Evolutionary conservation across 2,888 invertebrate genomes (phyloP).

Genomic region (Hymenopus coronatus): DNA sequence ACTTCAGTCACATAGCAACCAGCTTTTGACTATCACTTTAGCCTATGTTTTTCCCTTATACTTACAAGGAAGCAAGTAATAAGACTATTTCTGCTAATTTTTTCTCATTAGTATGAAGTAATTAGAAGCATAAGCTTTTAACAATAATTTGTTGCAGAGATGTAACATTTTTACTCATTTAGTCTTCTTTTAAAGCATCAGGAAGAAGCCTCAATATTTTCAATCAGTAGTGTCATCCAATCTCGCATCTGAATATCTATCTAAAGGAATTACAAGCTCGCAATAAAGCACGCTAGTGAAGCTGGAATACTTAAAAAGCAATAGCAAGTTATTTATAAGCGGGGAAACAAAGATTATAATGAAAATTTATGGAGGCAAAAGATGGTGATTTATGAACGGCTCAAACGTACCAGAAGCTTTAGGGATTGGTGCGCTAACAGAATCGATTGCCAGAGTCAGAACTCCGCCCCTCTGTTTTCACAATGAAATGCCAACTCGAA

Average conservation of each 20-base stretch:
- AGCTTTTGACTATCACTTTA: too few relatives aligned
- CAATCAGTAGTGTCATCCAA: background rate
- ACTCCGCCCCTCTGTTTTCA: background rate
- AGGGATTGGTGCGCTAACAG: background rate
- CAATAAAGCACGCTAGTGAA: background rate
- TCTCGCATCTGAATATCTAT: background rate
- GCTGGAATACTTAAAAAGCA: background rate
- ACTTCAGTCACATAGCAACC: too few relatives aligned
- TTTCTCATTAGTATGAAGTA: too few relatives aligned
- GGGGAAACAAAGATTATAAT: background rate
- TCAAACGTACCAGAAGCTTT: background rate
- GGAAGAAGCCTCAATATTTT: too few relatives aligned
- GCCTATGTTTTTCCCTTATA: too few relatives aligned
- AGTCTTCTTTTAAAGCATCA: too few relatives aligned
- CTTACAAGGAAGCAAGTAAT: too few relatives aligned
- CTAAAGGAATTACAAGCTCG: background rate
- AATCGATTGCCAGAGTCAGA: background rate
- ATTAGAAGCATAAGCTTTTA: too few relatives aligned
- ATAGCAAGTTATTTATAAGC: background rate
- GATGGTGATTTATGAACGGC: background rate
- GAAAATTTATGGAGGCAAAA: background rate
- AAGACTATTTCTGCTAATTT: too few relatives aligned
- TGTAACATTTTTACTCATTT: too few relatives aligned
- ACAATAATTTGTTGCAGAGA: too few relatives aligned
- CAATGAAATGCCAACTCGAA: background rate